phyloP scores from a whole-genome alignment of 2,113 vertebrate genomes.

The Gymnarchus niloticus region DNA sequence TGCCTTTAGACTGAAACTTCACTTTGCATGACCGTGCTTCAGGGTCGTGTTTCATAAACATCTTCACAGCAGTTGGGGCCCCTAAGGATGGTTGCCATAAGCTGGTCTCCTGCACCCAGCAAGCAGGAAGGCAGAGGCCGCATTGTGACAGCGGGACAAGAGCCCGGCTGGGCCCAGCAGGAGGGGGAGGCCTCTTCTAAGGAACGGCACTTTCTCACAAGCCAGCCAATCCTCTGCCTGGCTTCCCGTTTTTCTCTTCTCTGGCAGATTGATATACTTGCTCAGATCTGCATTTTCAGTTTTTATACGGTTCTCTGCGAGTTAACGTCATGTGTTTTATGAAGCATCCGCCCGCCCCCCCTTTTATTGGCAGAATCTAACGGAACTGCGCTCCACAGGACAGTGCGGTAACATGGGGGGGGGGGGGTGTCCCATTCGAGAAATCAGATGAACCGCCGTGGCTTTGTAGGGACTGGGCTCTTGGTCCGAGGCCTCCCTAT shows the following conservation, averaged over 20 bases:
- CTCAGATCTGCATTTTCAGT: constrained; percentile 54
- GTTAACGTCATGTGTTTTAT: constrained; percentile 34
- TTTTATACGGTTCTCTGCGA: constrained; percentile 37
- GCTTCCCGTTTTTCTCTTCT: constrained; percentile 30
- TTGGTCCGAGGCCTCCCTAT: constrained; percentile 57
- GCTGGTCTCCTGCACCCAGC: constrained; percentile 47
- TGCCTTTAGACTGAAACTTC: background rate
- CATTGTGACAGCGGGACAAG: constrained; percentile 61
- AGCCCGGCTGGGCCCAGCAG: constrained; percentile 60
- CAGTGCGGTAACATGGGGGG: constrained; percentile 39
- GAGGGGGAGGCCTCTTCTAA: constrained; percentile 62
- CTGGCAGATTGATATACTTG: constrained; percentile 60
- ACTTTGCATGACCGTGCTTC: background rate
- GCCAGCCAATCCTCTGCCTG: constrained; percentile 43
- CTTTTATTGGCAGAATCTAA: constrained; percentile 55
- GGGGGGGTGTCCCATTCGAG: constrained; percentile 40
- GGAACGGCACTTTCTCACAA: constrained; percentile 65
- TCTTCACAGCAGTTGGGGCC: background rate
- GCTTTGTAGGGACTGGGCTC: constrained; percentile 51
- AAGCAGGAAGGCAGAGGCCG: constrained; percentile 37
- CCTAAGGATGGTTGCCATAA: too few relatives aligned
- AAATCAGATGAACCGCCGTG: constrained; percentile 55
- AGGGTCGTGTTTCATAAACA: background rate
- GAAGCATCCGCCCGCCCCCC: constrained; percentile 37
- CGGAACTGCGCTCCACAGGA: constrained; percentile 48